Evolutionary conservation across 2,113 vertebrate species (phyloP), one percentile per base, ranked within the genome.

Genomic region (Aix galericulata): DNA sequence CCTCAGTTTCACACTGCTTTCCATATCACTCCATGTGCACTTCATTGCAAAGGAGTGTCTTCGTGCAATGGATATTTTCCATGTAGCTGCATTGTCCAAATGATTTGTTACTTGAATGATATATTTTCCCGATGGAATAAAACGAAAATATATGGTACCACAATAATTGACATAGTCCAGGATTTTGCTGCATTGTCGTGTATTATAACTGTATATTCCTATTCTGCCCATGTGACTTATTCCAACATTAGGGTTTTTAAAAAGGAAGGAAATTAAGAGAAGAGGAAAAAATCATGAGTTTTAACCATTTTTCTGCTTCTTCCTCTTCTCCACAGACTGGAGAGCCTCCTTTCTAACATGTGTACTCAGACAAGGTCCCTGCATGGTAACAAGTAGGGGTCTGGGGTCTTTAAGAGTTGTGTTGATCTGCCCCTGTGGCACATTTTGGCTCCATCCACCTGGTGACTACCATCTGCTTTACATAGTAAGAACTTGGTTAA

Each of bases 161-260:
- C 52, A 42, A 36, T 93, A 96, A 95, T 81, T 95, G 95, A 81
- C 63, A 63, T 40, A 87, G 82, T 75, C 86, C 89, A 81, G 67
- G 84, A 89, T 93, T 95, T 94, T 96, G 76, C 80, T 91, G 76
- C 79, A 26, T 91, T 96, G 88, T 85, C 93, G 48, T 66, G 48
- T 93, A 40, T 82, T 94, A 48, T 82, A 93, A 92, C 87, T 80
- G 75, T n/a, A 52, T 83, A 75, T 60, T 88, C 3, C 1, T 94
- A 42, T 82, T 86, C 69, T 91, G 63, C 69, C 62, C 52, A 13
- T 50, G 86, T 66, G 92, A 68, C 50, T 91, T 85, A 78, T 60
- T 94, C 68, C 69, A 94, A 86, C 17, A 7, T 17, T n/a, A 69
- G 23, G 15, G 23, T 48, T 78, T 31, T 14, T 14, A 67, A 62